These are phyloP conservation scores for Cistogaster globosa DNA, from an alignment of 2,888 invertebrate species.

Conservation along the genomic window DNA sequence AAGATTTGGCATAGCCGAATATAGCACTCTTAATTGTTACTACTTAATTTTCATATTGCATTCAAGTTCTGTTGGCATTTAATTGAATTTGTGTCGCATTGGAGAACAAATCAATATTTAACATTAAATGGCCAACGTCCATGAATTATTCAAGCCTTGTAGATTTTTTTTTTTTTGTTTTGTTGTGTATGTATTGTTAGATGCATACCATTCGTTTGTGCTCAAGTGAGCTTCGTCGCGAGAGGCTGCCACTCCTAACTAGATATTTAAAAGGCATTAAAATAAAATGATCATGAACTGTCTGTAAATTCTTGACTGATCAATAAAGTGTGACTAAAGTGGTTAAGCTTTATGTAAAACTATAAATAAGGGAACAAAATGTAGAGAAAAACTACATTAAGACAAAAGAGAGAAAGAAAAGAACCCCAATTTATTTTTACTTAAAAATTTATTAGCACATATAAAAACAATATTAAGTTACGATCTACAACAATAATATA, in stretches of 20 bases:
- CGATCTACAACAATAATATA: no score
- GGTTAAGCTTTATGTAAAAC: constrained; percentile 82
- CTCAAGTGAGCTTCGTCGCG: no score
- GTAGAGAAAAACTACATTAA: background rate
- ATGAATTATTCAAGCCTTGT: background rate
- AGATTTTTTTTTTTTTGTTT: background rate
- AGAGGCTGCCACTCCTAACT: no score
- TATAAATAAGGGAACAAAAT: constrained; percentile 76
- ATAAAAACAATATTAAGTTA: background rate
- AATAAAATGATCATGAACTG: constrained; percentile 61
- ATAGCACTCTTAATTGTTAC: no score
- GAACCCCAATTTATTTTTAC: constrained; percentile 20
- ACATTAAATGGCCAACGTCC: constrained; percentile 44
- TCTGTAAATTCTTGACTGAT: constrained; percentile 63
- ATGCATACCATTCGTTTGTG: no score
- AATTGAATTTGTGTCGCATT: background rate
- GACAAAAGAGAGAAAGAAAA: background rate
- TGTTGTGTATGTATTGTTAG: no score
- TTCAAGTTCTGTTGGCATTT: background rate
- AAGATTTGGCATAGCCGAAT: no score
- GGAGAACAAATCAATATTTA: background rate
- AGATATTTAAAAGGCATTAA: constrained; percentile 53
- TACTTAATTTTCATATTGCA: no score
- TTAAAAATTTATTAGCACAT: constrained; percentile 26
- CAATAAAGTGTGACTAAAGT: constrained; percentile 81